Percentiles rank a stretch among this genome's conserved stretches.
phyloP scores from a whole-genome alignment of 1,140 invertebrate genomes.

The Phymorhynchus buccinoides region DNA sequence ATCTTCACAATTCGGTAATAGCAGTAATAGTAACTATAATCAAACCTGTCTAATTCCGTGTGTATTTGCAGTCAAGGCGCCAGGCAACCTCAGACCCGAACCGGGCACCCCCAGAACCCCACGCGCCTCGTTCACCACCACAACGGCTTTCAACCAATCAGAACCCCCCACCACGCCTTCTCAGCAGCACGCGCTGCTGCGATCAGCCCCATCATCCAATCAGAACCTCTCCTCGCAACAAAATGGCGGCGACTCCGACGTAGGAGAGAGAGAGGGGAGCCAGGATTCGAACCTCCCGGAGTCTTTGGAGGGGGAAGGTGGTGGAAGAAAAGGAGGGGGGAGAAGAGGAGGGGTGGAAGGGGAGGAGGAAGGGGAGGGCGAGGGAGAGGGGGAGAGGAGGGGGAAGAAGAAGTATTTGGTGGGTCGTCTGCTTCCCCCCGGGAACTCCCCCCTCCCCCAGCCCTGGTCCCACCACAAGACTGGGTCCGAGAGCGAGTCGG shows the following conservation, averaged over 20 bases:
- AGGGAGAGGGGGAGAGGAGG: slow-evolving; percentile 36
- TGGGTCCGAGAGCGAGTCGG: slow-evolving; percentile 76
- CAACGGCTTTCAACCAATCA: background rate
- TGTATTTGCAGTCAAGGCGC: slow-evolving; percentile 6
- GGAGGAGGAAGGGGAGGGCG: slow-evolving; percentile 47
- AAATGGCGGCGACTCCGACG: slow-evolving; percentile 53
- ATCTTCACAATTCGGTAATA: too few relatives aligned
- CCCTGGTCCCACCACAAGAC: slow-evolving; percentile 51
- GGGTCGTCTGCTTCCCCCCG: slow-evolving; percentile 43
- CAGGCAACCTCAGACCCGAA: slow-evolving; percentile 23
- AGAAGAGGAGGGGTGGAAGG: slow-evolving; percentile 46
- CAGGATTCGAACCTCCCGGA: too few relatives aligned
- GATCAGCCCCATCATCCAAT: slow-evolving; percentile 1
- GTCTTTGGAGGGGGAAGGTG: slow-evolving; percentile 35
- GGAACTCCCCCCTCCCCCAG: slow-evolving; percentile 47
- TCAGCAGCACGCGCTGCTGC: background rate
- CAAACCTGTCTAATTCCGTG: too few relatives aligned
- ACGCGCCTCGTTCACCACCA: background rate
- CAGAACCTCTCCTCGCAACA: slow-evolving; percentile 48
- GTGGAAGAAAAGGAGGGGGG: slow-evolving; percentile 43
- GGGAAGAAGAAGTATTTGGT: slow-evolving; percentile 57
- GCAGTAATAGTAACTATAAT: too few relatives aligned
- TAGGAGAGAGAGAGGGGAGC: slow-evolving; percentile 52
- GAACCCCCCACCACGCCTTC: background rate
- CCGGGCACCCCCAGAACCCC: background rate